phyloP scores from a whole-genome alignment of 2,888 invertebrate species.

The Bugula neritina region DNA sequence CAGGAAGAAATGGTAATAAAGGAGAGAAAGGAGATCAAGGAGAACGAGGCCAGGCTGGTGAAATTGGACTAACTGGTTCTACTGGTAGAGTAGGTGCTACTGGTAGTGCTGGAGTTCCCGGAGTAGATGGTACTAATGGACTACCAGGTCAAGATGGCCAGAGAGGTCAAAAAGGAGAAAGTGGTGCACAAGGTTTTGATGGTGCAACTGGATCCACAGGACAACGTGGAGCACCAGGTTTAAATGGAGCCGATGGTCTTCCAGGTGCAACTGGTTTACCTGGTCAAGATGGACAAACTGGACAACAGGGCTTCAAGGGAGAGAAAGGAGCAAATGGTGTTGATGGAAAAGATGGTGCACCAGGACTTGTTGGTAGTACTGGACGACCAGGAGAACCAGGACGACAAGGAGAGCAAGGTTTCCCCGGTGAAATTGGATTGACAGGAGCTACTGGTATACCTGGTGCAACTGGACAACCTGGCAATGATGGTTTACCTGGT shows the following conservation, averaged over 20 bases:
- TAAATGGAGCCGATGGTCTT: slow-evolving; percentile 21
- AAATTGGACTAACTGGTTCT: slow-evolving; percentile 10
- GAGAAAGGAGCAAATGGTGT: slow-evolving; percentile 28
- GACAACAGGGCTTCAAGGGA: neutral
- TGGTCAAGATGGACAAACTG: slow-evolving; percentile 6
- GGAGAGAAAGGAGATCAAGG: slow-evolving; percentile 28
- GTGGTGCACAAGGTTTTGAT: slow-evolving; percentile 10
- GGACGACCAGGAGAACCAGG: slow-evolving; percentile 27
- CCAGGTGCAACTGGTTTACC: slow-evolving; percentile 27
- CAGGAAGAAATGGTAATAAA: slow-evolving; percentile 27
- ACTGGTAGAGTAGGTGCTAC: slow-evolving; percentile 27
- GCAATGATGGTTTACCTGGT: slow-evolving; percentile 28
- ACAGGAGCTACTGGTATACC: slow-evolving; percentile 26
- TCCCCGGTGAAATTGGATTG: slow-evolving; percentile 19
- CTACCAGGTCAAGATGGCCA: slow-evolving; percentile 10
- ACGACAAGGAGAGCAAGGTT: slow-evolving; percentile 11
- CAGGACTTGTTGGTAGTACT: slow-evolving; percentile 27
- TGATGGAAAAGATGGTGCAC: slow-evolving; percentile 22
- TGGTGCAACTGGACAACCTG: slow-evolving; percentile 27
- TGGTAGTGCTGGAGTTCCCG: slow-evolving; percentile 26
- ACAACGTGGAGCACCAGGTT: slow-evolving; percentile 24
- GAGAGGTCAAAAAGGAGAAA: slow-evolving; percentile 13
- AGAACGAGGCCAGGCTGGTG: neutral
- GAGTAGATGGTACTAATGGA: slow-evolving; percentile 21
- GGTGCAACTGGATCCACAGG: slow-evolving; percentile 26